These are phyloP conservation scores for Clitarchus hookeri DNA, from an alignment of 2,888 invertebrate genomes.

Conservation along the genomic window DNA sequence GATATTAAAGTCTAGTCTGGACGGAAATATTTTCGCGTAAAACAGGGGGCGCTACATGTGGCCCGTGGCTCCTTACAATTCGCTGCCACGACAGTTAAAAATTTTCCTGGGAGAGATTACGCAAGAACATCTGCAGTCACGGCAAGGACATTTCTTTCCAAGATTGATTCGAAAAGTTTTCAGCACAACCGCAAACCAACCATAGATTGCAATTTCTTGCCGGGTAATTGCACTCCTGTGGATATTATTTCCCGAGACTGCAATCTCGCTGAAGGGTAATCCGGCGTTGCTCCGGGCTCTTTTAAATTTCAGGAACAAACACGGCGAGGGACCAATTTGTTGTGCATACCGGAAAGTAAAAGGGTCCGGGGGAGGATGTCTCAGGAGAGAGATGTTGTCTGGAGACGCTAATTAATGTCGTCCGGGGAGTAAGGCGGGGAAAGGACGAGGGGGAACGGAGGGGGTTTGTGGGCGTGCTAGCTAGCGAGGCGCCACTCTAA, in stretches of 20 bases:
- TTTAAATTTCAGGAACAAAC: not conserved
- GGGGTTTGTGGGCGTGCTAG: not conserved
- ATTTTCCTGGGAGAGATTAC: too few relatives aligned
- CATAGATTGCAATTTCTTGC: not conserved
- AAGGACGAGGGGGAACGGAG: not conserved
- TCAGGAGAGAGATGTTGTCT: not conserved
- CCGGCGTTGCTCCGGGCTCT: not conserved
- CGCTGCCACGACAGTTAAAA: too few relatives aligned
- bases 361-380: not conserved
- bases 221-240: not conserved
- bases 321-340: not conserved
- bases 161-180: too few relatives aligned
- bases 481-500: not conserved
- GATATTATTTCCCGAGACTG: not conserved
- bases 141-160: too few relatives aligned
- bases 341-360: not conserved
- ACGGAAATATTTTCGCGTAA: too few relatives aligned
- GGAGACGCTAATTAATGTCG: conserved; percentile 9
- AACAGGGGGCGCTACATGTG: too few relatives aligned
- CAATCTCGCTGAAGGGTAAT: not conserved
- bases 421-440: not conserved
- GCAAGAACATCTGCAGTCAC: too few relatives aligned
- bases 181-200: too few relatives aligned
- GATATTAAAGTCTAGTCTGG: too few relatives aligned
- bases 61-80: too few relatives aligned